Evolutionary conservation across 1,140 invertebrate genomes (phyloP).

Genomic region (Arctopsyche grandis): DNA sequence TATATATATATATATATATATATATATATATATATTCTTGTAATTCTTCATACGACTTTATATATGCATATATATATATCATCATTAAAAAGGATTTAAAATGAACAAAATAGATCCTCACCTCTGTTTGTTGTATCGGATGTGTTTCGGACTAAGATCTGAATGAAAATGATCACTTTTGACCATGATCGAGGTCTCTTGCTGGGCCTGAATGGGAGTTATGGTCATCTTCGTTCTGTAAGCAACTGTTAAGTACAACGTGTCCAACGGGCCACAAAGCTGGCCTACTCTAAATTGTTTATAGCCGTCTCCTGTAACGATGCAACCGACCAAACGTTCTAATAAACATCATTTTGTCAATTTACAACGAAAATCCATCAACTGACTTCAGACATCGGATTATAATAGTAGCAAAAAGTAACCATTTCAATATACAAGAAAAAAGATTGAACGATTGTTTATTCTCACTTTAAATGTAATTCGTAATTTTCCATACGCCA

Average conservation of each 20-base stretch:
- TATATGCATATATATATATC: no score
- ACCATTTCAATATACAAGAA: no score
- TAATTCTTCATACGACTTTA: no score
- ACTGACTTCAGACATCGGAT: no score
- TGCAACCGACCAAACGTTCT: constrained; percentile 15
- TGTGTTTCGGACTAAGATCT: constrained; percentile 77
- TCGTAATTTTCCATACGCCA: no score
- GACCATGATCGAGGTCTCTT: constrained; percentile 78
- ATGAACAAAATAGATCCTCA: background rate
- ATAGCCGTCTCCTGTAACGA: constrained; percentile 63
- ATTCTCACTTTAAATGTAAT: no score
- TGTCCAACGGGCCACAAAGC: constrained; percentile 84
- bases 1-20: no score
- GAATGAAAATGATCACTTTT: constrained; percentile 87
- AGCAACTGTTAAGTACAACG: constrained; percentile 79
- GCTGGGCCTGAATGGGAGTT: constrained; percentile 79
- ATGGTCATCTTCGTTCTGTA: constrained; percentile 92
- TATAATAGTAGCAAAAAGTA: no score
- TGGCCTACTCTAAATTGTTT: constrained; percentile 84
- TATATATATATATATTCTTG: no score
- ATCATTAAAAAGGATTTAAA: background rate
- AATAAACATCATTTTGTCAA: no score
- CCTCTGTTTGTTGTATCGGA: constrained; percentile 59
- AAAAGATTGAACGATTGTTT: no score
- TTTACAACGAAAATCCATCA: no score